phyloP scores from a whole-genome alignment of 35 echinoderm and acorn worm genomes.

The Lytechinus pictus region DNA sequence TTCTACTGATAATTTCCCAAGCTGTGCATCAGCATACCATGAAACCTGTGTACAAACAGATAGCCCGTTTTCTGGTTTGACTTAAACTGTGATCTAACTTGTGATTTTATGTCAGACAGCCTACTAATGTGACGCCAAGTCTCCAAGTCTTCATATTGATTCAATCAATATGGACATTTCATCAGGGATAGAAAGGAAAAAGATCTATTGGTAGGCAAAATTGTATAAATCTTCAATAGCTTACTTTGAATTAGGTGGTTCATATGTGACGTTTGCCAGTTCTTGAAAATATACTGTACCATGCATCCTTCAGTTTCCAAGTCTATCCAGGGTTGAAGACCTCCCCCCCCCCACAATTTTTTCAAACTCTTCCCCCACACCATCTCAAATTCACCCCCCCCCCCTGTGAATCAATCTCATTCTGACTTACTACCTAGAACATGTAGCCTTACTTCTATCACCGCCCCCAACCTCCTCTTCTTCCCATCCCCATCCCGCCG shows the following conservation, averaged over 20 bases:
- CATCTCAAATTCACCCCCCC: not conserved
- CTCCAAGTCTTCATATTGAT: not conserved
- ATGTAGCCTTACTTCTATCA: not conserved
- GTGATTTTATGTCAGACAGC: too few relatives aligned
- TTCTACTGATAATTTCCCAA: too few relatives aligned
- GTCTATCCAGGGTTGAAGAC: too few relatives aligned
- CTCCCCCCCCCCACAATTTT: not conserved
- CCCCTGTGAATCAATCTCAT: not conserved
- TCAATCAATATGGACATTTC: not conserved
- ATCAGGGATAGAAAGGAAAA: not conserved
- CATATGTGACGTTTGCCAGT: not conserved
- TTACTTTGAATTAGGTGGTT: not conserved
- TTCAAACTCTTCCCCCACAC: not conserved
- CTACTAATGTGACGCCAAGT: too few relatives aligned
- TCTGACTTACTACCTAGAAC: not conserved
- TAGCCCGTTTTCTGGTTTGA: too few relatives aligned
- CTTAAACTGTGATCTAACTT: too few relatives aligned
- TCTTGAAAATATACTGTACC: not conserved
- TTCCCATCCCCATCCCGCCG: not conserved
- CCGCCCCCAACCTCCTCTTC: constrained; percentile 16
- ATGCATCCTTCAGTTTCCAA: not conserved
- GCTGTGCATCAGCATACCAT: too few relatives aligned
- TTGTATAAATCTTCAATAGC: too few relatives aligned
- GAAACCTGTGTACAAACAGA: too few relatives aligned
- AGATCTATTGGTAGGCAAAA: not conserved